Conservation (phyloP, 2,113 vertebrate genomes). For the Stomatorhinus ivindoensis region DNA sequence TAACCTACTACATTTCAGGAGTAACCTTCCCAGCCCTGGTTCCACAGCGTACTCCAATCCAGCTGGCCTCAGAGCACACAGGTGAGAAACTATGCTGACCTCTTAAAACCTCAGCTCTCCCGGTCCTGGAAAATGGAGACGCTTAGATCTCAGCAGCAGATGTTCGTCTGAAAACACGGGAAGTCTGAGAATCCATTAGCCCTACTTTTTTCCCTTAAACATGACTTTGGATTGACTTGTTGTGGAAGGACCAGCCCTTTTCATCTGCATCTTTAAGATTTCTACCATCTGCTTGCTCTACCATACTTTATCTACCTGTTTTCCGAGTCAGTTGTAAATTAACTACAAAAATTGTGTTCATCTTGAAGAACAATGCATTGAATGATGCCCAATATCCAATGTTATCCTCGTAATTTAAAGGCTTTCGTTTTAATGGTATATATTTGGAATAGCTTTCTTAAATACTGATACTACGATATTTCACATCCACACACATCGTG, state of each 20-base stretch:
- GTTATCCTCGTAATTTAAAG: neutral
- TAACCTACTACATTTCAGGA: neutral
- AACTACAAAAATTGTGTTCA: neutral
- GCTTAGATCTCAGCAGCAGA: constrained; percentile 26
- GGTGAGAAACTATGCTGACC: constrained; percentile 20
- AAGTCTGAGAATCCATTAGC: neutral
- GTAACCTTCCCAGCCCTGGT: neutral
- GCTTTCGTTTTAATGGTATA: neutral
- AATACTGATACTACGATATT: neutral
- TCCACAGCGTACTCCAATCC: neutral
- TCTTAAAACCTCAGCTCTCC: constrained; percentile 16
- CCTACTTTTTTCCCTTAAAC: neutral
- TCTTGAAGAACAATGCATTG: neutral
- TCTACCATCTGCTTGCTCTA: neutral
- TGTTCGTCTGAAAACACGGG: neutral
- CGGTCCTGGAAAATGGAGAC: constrained; percentile 8
- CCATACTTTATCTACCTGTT: neutral
- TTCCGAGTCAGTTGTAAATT: neutral
- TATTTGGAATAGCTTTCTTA: neutral
- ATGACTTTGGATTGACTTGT: neutral
- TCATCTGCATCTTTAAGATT: neutral
- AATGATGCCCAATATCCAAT: neutral
- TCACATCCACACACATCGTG: neutral
- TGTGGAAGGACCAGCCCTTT: neutral
- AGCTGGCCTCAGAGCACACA: neutral